Base-by-base conservation (phyloP, 2,113 vertebrate genomes). In the Pycnonotus jocosus region DNA sequence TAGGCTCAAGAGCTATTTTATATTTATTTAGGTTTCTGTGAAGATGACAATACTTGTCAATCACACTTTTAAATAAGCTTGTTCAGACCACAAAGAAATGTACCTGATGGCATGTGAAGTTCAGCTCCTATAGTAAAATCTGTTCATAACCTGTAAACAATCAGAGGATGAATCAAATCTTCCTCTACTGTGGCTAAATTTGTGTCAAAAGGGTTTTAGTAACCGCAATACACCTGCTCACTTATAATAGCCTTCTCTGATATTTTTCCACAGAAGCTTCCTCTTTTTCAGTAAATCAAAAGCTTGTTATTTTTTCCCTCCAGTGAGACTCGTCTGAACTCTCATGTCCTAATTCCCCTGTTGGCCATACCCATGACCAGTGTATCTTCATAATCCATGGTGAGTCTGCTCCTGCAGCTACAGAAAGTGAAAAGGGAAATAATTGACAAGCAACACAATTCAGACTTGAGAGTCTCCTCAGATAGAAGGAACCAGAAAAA, bases 21-120 rank as follows among this genome's bases (percentile, higher is more conserved):
- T 86, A 42, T 86, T 96, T 95, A 86, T 86, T 93, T 93, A 69
- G 14, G 9, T 93, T 93, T 89, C 70, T 95, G 77, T 89, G 81
- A 91, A 71, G 57, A 95, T 95, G 86, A 48, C 93, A 95, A 38
- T 79, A 22, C 2, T 24, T 58, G 72, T 68, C 86, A 78, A 70
- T 92, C 65, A 70, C 35, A 60, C 42, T 78, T 96, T 93, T 71
- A 72, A 92, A 87, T 74, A 74, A 61, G 31, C 64, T 71, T 0
- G 0, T 88, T 84, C 69, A 83, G 56, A 80, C 5, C 23, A n/a
- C 9, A 11, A 74, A 64, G 40, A 72, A 53, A 51, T 44, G 10
- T 68, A 22, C 60, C 33, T 64, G 62, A 28, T 58, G 47, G 25
- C 84, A 17, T 28, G 42, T 42, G 44, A 76, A 85, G 40, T 45